Evolutionary conservation across 2,113 vertebrate species (phyloP), one percentile per base, ranked within the genome.

Genomic region (Daubentonia madagascariensis): DNA sequence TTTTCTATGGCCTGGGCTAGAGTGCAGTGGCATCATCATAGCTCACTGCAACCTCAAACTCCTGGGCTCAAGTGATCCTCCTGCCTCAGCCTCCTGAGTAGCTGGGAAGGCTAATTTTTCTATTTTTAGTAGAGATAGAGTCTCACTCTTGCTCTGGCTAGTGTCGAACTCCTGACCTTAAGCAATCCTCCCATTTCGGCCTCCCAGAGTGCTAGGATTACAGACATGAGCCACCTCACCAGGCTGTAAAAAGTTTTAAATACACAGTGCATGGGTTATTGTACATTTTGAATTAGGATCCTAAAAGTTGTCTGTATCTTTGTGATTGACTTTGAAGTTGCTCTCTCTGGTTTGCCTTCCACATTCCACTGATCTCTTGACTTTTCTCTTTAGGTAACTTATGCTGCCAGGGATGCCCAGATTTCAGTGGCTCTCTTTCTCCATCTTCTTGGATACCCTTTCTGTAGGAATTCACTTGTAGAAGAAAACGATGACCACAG

Each of bases 331-430:
- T 85, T 88, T 90, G 81, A 86, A 70, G 73, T 89, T 96, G 28
- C 18, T 52, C 40, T 84, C 32, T 85, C 40, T 79, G 52, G 37
- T 35, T 68, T 32, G 8, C 48, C 61, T 96, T 93, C 92, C 32
- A 54, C 48, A 89, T 96, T 57, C 78, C 85, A 61, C 83, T 90
- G 92, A 97, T 32, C 35, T 88, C 92, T 37, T 37, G 5, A 20
- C 80, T 98, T 98, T 93, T 98, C 96, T 97, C 88, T 97, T 22
- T 91, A 99, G 99, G 98, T 99, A 97, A 98, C 98, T 1, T 99
- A 99, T 63, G 99, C 99, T 80, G 99, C 99, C 92, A 98, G 98
- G 93, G 99, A 99, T 92, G 99, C 99, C 67, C 99, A 99, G 97
- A 98, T 99, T 10, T 99, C 99, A 2, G 95, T 99, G 80, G 99